phyloP scores from a whole-genome alignment of 2,113 vertebrate species.

The Benitochromis conjunctus region DNA sequence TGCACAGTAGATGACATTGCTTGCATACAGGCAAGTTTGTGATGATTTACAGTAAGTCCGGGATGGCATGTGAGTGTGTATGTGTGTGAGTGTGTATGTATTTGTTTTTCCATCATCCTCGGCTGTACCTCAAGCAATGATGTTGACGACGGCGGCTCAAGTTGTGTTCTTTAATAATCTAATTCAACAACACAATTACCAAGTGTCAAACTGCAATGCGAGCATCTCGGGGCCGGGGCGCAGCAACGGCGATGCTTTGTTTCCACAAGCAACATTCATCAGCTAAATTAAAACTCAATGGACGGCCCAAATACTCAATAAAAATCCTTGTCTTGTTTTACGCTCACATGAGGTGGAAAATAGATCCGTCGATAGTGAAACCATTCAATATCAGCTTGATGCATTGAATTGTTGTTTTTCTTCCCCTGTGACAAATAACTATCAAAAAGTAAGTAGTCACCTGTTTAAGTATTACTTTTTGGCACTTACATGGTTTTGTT shows the following conservation, averaged over 20 bases:
- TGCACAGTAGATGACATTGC: constrained; percentile 26
- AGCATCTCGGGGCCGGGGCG: neutral
- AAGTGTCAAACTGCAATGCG: constrained; percentile 53
- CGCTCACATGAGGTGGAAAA: constrained; percentile 17
- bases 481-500: neutral
- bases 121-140: constrained; percentile 41
- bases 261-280: neutral
- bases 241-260: constrained; percentile 22
- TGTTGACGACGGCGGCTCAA: constrained; percentile 31
- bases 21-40: constrained; percentile 51
- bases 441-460: neutral
- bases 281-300: neutral
- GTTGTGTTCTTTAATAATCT: constrained; percentile 70
- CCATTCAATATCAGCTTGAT: neutral
- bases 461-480: neutral
- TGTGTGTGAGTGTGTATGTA: neutral
- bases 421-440: neutral
- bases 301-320: neutral
- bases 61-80: neutral
- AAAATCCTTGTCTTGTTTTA: constrained; percentile 11
- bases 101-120: constrained; percentile 43
- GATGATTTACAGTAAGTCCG: constrained; percentile 49
- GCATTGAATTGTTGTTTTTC: neutral
- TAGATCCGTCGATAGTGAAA: neutral
- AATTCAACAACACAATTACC: constrained; percentile 69